phyloP scores from a whole-genome alignment of 2,888 invertebrate genomes.

The Drosophila conformis region DNA sequence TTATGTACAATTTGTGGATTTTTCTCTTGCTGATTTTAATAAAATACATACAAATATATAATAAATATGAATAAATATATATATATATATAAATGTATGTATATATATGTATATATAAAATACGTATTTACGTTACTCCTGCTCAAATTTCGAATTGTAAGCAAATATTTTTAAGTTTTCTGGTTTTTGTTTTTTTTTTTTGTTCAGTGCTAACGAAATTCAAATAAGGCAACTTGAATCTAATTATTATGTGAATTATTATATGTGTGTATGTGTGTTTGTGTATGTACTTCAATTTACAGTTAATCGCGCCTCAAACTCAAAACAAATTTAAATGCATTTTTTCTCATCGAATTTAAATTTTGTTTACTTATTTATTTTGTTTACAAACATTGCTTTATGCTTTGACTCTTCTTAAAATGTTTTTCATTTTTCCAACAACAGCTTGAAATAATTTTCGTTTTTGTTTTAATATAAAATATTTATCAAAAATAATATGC shows the following conservation, averaged over 20 bases:
- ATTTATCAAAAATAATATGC: constrained; percentile 80
- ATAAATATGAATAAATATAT: constrained; percentile 44
- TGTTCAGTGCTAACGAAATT: constrained; percentile 75
- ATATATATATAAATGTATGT: constrained; percentile 11
- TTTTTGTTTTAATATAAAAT: constrained; percentile 61
- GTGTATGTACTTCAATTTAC: constrained; percentile 40
- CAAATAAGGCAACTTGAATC: constrained; percentile 82
- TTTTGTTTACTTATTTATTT: constrained; percentile 19
- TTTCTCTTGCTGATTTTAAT: constrained; percentile 38
- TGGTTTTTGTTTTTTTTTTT: constrained; percentile 12
- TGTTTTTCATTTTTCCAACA: constrained; percentile 18
- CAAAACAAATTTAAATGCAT: constrained; percentile 59
- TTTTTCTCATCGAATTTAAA: constrained; percentile 24
- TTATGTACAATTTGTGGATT: constrained; percentile 35
- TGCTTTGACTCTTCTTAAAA: constrained; percentile 26
- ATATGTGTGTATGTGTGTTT: constrained; percentile 31
- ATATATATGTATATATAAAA: constrained; percentile 74
- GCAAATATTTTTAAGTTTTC: constrained; percentile 40
- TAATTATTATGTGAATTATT: constrained; percentile 58
- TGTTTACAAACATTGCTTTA: constrained; percentile 28
- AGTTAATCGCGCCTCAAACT: constrained; percentile 50
- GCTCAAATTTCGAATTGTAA: constrained; percentile 58
- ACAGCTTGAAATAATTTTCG: constrained; percentile 26
- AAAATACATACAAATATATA: constrained; percentile 70
- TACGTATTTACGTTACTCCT: constrained; percentile 52